phyloP scores from a whole-genome alignment of 2,888 invertebrate genomes.

The Eucera pruinosa region DNA sequence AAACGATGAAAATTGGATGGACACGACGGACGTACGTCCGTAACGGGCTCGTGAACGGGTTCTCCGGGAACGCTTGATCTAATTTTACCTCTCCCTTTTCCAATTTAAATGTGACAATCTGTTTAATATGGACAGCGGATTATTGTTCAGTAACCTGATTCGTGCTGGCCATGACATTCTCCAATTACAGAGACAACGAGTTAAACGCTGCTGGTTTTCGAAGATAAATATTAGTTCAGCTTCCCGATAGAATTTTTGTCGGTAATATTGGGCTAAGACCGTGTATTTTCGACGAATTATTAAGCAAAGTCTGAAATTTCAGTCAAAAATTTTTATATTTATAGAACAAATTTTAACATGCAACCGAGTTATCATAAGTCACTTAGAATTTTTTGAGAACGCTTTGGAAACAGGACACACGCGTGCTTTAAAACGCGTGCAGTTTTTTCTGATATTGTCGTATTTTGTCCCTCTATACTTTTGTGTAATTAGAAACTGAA shows the following conservation, averaged over 20 bases:
- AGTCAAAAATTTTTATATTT: too few species aligned
- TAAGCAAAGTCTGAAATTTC: background rate
- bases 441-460: too few species aligned
- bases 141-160: slow-evolving; percentile 17
- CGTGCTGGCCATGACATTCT: background rate
- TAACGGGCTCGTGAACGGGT: background rate
- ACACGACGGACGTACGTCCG: slow-evolving; percentile 5
- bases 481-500: too few species aligned
- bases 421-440: too few species aligned
- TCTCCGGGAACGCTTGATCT: background rate
- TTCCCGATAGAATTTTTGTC: background rate
- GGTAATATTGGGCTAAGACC: background rate
- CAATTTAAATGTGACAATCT: slow-evolving; percentile 14
- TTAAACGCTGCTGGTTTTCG: slow-evolving; percentile 4
- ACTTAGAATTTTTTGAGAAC: too few species aligned
- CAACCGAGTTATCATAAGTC: too few species aligned
- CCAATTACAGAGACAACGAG: slow-evolving; percentile 2
- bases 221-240: slow-evolving; percentile 1
- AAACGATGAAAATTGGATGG: slow-evolving; percentile 63
- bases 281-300: background rate
- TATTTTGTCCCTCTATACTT: too few species aligned
- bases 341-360: too few species aligned
- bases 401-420: too few species aligned
- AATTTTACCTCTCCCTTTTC: background rate
- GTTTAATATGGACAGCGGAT: slow-evolving; percentile 1